phyloP scores from a whole-genome alignment of 2,113 vertebrate species.

The Hippocampus guttulatus region DNA sequence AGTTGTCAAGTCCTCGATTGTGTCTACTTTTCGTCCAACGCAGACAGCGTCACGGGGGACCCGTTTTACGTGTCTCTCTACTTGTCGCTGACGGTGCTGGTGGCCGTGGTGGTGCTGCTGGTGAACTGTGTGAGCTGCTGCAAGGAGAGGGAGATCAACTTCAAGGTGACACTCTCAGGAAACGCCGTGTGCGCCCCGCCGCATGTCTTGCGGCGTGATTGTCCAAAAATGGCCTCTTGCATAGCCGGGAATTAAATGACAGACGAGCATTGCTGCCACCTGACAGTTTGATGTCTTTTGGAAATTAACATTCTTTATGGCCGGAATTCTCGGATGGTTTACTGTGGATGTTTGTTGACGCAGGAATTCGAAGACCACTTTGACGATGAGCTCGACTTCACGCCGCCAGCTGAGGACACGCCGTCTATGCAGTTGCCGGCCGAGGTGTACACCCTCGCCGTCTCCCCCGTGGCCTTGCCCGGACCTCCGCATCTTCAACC shows the following conservation, averaged over 20 bases:
- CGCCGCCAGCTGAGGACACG: slow-evolving; percentile 95
- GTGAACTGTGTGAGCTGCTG: slow-evolving; percentile 92
- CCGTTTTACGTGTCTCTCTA: slow-evolving; percentile 41
- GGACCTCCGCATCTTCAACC: slow-evolving; percentile 85
- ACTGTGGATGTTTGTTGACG: not conserved
- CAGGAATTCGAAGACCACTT: slow-evolving; percentile 99
- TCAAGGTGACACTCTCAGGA: slow-evolving; percentile 81
- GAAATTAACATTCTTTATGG: not conserved
- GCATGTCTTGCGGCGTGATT: not conserved
- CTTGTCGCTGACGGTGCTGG: slow-evolving; percentile 74
- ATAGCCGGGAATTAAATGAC: not conserved
- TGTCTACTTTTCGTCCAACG: slow-evolving; percentile 32
- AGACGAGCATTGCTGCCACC: not conserved
- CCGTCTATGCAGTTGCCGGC: slow-evolving; percentile 91
- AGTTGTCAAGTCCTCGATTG: not conserved
- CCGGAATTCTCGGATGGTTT: not conserved
- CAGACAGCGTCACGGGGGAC: slow-evolving; percentile 41
- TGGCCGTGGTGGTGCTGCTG: slow-evolving; percentile 79
- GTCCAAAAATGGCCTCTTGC: not conserved
- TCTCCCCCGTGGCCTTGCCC: slow-evolving; percentile 82
- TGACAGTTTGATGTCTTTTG: not conserved
- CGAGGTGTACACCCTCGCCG: slow-evolving; percentile 93
- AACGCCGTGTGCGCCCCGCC: slow-evolving; percentile 12
- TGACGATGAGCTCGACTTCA: slow-evolving; percentile 97
- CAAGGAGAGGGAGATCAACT: slow-evolving; percentile 93